A percentile compares a stretch with the other conserved stretches of the same genome.
Evolutionary conservation across 92 coral and sea anemone species (phyloP).

Genomic region (Epizoanthus scotinus): DNA sequence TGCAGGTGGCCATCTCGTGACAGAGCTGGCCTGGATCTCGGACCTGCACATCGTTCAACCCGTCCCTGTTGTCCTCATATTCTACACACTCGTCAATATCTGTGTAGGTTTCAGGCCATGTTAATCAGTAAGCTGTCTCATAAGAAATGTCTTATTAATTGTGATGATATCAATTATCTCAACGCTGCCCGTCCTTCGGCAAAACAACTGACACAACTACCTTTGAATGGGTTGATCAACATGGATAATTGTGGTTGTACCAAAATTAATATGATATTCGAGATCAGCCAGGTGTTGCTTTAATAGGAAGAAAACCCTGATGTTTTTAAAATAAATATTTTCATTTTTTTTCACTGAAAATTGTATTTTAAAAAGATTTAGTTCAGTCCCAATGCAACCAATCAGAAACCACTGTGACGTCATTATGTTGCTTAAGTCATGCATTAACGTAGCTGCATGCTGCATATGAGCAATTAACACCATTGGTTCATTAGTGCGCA

Average conservation of each 20-base stretch:
- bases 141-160: not conserved
- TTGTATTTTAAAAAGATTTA: not conserved
- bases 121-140: too few species aligned
- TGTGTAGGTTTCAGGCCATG: slow-evolving; percentile 34
- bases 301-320: not conserved
- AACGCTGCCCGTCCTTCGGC: not conserved
- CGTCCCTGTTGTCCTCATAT: slow-evolving; percentile 48
- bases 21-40: slow-evolving; percentile 53
- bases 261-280: too few species aligned
- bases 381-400: too few species aligned
- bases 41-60: slow-evolving; percentile 57
- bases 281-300: not conserved
- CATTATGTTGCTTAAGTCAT: too few species aligned
- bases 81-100: slow-evolving; percentile 82
- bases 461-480: too few species aligned
- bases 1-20: slow-evolving; percentile 75
- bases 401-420: too few species aligned
- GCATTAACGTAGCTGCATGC: too few species aligned
- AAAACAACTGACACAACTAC: not conserved
- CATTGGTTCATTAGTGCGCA: not conserved
- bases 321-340: too few species aligned
- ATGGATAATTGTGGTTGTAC: too few species aligned
- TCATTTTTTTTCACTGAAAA: not conserved
- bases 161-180: not conserved
- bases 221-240: not conserved